Evolutionary conservation across 2,113 vertebrate genomes (phyloP), one percentile per base, ranked within the genome.

Genomic region (Platysternon megacephalum): DNA sequence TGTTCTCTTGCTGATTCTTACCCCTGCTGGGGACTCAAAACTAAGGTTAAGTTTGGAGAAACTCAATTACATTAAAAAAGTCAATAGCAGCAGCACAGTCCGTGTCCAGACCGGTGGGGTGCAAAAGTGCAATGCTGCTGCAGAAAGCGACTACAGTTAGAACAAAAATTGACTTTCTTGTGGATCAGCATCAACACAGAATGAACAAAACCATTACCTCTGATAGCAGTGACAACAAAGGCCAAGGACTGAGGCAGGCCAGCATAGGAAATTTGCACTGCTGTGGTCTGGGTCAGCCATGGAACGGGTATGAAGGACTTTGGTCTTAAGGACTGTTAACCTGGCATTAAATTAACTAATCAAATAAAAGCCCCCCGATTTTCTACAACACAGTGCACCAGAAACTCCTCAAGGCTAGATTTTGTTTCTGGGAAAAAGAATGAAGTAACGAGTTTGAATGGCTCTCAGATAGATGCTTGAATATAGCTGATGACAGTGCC

Each of bases 401-500:
- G 28, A 61, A 85, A 51, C 76, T 90, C 48, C 55, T 86, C 89
- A 88, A 95, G 88, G 91, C 74, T 74, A 52, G 9, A 26, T 82
- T 29, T 93, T 92, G 53, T 68, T 93, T 89, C 84, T 93, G 85
- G 26, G n/a, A 10, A 76, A 93, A 86, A 89, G 55, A 83, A 55
- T n/a, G 58, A 86, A 81, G 44, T 48, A 84, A 84, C 3, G 12
- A 87, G 17, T 94, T 84, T 92, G 90, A 94, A 87, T 7, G 4
- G 85, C 84, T 92, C 72, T 95, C 83, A 91, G 88, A 55, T 7
- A 29, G 1, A 90, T 48, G n/a, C 76, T 88, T 65, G 81, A 96
- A 93, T 17, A 1, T 93, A 94, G 88, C 76, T 58, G 85, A 97
- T 94, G 93, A 96, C 56, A 91, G 91, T 65, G 93, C 91, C 96